Base-by-base conservation (phyloP, 2,888 invertebrate genomes). In the Ceriagrion tenellum region DNA sequence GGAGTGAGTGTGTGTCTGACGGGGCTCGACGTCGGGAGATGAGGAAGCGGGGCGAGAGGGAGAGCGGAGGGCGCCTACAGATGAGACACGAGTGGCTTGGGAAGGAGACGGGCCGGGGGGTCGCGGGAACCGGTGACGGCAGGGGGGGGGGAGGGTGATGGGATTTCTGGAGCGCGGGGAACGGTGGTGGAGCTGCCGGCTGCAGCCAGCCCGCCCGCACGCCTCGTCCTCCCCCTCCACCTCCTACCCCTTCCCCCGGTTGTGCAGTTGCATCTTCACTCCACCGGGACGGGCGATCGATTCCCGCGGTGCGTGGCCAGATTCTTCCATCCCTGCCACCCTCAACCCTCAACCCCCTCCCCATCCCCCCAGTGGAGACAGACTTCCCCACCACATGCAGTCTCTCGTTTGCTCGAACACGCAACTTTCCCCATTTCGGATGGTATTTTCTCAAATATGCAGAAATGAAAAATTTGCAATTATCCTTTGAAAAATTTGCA, bases 241-340 rank as follows among this genome's bases (percentile, higher is more conserved):
- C 59, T 59, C 59, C 23, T 23, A n/a, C 59, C 59, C 20, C 59
- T 59, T 23, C 59, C 59, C n/a, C n/a, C n/a, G 69, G 69, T 16
- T 16, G 59, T 59, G 59, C 59, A 81, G 81, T 81, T 81, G 81
- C 81, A 81, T 81, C 81, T 35, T 81, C 59, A 20, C 59, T 8
- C 81, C 81, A 35, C 81, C 81, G 18, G 81, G 35, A 81, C 81
- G 1, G 81, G 81, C 81, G 81, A 81, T 81, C 81, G 81, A 81
- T 81, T 18, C 81, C 30, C 30, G 30, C 8, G 30, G 81, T 81
- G 81, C 30, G 81, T 81, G 81, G 30, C 81, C 26, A 26, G 30
- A 81, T 35, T 81, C 81, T 35, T 81, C 18, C 81, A 81, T 35
- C 69, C 69, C 69, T 26, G 20, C 69, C 10, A n/a, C 69, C 23